A percentile compares a stretch with the other conserved stretches of the same genome.
Evolutionary conservation across 2,113 vertebrate genomes (phyloP).

Genomic region (Oreocharis arfaki): DNA sequence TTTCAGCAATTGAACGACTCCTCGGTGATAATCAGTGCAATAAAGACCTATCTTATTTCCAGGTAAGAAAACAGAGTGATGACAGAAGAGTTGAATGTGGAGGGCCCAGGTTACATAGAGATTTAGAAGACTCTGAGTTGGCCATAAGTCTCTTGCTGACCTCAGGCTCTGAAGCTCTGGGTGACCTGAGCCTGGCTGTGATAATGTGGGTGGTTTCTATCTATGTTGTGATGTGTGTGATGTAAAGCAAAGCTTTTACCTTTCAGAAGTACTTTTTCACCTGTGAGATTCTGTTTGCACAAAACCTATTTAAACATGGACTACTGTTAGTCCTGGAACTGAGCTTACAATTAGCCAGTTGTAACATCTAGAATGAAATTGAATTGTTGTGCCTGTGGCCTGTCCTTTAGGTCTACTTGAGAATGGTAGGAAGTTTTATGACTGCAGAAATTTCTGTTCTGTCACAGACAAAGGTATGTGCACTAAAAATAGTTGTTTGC

Average conservation of each 20-base stretch:
- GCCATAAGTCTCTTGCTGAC: neutral
- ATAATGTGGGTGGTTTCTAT: neutral
- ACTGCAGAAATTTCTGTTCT: neutral
- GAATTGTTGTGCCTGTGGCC: neutral
- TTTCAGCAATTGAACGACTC: conserved; percentile 95
- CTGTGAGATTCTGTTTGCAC: neutral
- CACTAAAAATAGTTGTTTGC: neutral
- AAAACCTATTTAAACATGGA: neutral
- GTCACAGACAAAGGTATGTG: neutral
- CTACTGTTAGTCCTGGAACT: neutral
- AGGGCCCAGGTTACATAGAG: neutral
- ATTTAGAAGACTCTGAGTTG: neutral
- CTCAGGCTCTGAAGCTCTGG: neutral
- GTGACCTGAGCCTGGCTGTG: neutral
- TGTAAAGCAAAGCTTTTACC: neutral
- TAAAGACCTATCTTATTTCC: conserved; percentile 85
- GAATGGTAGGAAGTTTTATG: neutral
- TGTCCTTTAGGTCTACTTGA: neutral
- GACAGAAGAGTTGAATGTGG: neutral
- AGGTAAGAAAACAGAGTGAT: conserved; percentile 73
- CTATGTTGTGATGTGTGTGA: neutral
- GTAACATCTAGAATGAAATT: neutral
- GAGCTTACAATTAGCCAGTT: neutral
- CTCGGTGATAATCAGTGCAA: conserved; percentile 91
- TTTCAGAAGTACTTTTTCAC: neutral